A percentile compares a stretch with the other conserved stretches of the same genome.
phyloP scores from a whole-genome alignment of 2,888 invertebrate genomes.

The Balanococcus diminutus region DNA sequence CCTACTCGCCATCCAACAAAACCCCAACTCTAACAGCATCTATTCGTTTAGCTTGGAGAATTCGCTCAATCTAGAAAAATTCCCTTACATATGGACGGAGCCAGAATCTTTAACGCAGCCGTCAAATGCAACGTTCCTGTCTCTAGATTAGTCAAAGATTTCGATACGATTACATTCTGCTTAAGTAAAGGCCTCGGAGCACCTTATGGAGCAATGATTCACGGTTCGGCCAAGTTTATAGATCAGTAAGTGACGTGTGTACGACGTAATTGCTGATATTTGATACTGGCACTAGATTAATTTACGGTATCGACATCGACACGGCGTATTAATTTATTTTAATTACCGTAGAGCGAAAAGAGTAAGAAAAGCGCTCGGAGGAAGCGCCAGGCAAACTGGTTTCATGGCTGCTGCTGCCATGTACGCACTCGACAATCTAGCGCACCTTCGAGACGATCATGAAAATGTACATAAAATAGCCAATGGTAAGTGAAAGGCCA shows the following conservation, averaged over 20 bases:
- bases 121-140: slow-evolving; percentile 71
- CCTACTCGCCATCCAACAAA: no score
- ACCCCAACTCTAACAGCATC: neutral
- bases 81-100: slow-evolving; percentile 90
- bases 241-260: slow-evolving; percentile 69
- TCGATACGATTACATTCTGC: slow-evolving; percentile 84
- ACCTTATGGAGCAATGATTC: slow-evolving; percentile 85
- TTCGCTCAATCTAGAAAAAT: slow-evolving; percentile 62
- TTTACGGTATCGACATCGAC: no score
- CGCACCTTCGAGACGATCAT: slow-evolving; percentile 77
- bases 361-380: slow-evolving; percentile 85
- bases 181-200: slow-evolving; percentile 91
- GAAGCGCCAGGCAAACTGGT: slow-evolving; percentile 92
- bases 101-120: slow-evolving; percentile 88
- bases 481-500: slow-evolving; percentile 65
- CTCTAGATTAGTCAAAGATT: slow-evolving; percentile 71
- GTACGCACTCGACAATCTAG: slow-evolving; percentile 80
- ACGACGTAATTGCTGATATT: no score
- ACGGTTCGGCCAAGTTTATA: slow-evolving; percentile 77
- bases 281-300: no score
- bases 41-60: slow-evolving; percentile 57
- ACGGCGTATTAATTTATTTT: slow-evolving; percentile 53
- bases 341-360: slow-evolving; percentile 71
- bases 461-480: slow-evolving; percentile 71
- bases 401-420: slow-evolving; percentile 88